Evolutionary conservation across 1,140 invertebrate species (phyloP), one percentile per base, ranked within the genome.

Genomic region (Helicorthomorpha holstii): DNA sequence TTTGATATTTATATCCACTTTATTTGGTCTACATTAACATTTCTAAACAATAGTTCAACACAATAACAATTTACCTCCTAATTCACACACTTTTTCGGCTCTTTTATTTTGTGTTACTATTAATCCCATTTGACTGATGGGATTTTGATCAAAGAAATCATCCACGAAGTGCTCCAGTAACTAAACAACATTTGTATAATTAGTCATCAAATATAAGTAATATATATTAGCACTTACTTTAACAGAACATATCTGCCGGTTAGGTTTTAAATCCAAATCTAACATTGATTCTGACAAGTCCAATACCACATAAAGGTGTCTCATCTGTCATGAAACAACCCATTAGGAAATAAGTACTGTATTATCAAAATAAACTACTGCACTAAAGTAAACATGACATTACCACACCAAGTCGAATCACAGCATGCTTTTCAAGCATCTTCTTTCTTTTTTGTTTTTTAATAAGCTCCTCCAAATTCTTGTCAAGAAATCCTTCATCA

Each of bases 141-240:
- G 95, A 72, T 98, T 98, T 70, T 96, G 89, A 69, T 98, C 92
- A 69, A 98, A 95, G 65, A 87, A 98, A 69, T 96, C 91, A 58
- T 93, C 85, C 50, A 98, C 80, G 67, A 97, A 98, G 56, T 80
- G 78, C 71, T 96, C 87, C 48, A 97, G 64, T 24, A 95, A 69
- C 86, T 94, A 63, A 56, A 73, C 47, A 62, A 50, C 55, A 7
- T 34, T 16, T 34, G 7, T 34, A 34, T 34, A 34, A 7, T n/a
- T n/a, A n/a, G n/a, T 34, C 7, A 34, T 34, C 29, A 34, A 34
- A 34, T 34, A 34, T 7, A 34, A 34, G 7, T 34, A 46, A 10
- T 7, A 46, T 4, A 46, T 7, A 34, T 34, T 34, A 34, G 16
- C 7, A 7, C 43, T 41, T 60, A 92, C 86, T 73, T 94, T 95